Evolutionary conservation across 2,113 vertebrate species (phyloP), one percentile per base, ranked within the genome.

Genomic region (Nematolebias whitei): DNA sequence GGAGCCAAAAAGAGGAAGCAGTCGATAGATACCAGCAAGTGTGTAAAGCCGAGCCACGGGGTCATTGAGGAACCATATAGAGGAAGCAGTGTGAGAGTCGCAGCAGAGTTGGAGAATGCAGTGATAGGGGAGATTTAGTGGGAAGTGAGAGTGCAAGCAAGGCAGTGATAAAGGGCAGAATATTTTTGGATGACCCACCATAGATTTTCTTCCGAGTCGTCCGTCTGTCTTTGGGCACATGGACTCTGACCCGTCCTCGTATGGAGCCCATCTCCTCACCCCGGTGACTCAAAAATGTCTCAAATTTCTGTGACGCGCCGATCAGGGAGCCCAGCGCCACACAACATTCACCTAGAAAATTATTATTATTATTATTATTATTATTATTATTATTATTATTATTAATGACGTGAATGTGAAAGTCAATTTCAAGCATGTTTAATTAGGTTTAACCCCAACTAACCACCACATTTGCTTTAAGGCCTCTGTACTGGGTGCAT

Each of bases 181-280:
- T 6, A 32, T 29, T 63, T 52, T 49, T 1, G 23, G 24, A 40
- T 19, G 38, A 81, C 90, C 32, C 66, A 96, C 95, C 94, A 0
- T 96, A 95, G 83, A 92, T 86, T 77, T 92, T 93, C 64, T 92
- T 88, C 0, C 91, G 88, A 1, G 79, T 93, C 64, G 76, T 74
- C 32, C 77, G 45, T 8, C 85, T 80, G 48, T 92, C 92, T 41
- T 87, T 89, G 35, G 94, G 94, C 32, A 93, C 89, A 0, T 88
- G 89, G 4, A 94, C 86, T 22, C 87, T 86, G 79, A 95, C 84
- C 48, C 92, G 80, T 39, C 94, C 95, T 0, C 94, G 88, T 26
- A 96, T 91, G 44, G 94, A 96, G 24, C 95, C 95, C 22, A 95
- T 95, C 87, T 96, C 95, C 73, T 96, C 95, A 0, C 94, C 95